Percentiles rank a stretch among this genome's conserved stretches.
Conservation (phyloP, 2,797 vertebrate genomes). For the Peromyscus nudipes region DNA sequence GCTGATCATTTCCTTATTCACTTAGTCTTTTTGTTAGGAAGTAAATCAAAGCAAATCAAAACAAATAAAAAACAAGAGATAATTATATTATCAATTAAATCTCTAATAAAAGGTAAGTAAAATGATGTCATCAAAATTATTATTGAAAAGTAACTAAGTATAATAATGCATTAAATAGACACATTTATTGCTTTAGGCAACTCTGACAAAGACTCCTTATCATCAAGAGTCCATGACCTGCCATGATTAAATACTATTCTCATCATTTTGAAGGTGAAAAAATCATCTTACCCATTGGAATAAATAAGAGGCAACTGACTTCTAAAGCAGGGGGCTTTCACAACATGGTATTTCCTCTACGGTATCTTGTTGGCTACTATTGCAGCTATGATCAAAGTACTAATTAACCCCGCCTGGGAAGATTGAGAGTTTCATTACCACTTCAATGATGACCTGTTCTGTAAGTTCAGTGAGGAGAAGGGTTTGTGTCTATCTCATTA, state of each 20-base stretch:
- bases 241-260: conserved; percentile 42
- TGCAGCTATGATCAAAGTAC: conserved; percentile 39
- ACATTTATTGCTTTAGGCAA: conserved; percentile 17
- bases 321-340: conserved; percentile 60
- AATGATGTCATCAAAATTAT: not conserved
- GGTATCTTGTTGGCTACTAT: conserved; percentile 25
- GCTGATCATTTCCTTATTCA: conserved; percentile 13
- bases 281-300: not conserved
- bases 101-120: conserved; percentile 25
- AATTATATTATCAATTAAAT: conserved; percentile 37
- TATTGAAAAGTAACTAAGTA: conserved; percentile 15
- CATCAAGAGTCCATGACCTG: not conserved
- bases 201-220: not conserved
- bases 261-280: conserved; percentile 59
- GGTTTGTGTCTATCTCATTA: conserved; percentile 43
- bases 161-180: conserved; percentile 44
- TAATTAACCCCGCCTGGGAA: conserved; percentile 63
- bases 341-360: conserved; percentile 14
- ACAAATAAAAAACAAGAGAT: conserved; percentile 32
- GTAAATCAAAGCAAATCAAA: not conserved
- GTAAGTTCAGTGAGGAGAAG: conserved; percentile 54
- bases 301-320: conserved; percentile 1
- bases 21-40: conserved; percentile 22
- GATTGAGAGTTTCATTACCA: conserved; percentile 60
- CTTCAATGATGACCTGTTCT: conserved; percentile 61